Base-by-base conservation (phyloP, 1,140 invertebrate species). In the Octopus bimaculoides region DNA sequence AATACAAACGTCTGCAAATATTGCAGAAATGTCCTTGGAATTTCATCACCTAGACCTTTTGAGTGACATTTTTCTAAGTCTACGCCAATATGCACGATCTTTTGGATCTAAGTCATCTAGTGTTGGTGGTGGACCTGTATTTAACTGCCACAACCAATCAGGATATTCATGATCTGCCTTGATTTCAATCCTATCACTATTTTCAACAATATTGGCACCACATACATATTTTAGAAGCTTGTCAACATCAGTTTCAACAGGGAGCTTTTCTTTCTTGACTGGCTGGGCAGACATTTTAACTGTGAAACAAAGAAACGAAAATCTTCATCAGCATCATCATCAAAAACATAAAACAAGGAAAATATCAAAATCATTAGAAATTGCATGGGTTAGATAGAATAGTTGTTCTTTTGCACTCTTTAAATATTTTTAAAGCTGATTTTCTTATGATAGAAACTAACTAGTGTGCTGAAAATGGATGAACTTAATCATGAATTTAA, bases 101-200 rank as follows among this genome's bases (percentile, higher is more conserved):
- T 94, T 92, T 6, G 94, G 94, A 89, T 97, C 95, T 81, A 97
- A 85, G 85, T 97, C 93, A 78, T 94, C 92, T 1, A 97, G 87
- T 2, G 17, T 4, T 41, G 90, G 91, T 7, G 52, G 74, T 52
- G 93, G 90, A 14, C 90, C 92, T 92, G 79, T 79, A 85, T 91
- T 91, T 14, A 98, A 85, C 0, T 84, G 91, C 96, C 96, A 98
- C 26, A 98, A 89, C 97, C 97, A 98, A 41, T 96, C 95, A 0
- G 97, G 97, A 90, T 98, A 98, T 88, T 97, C 96, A 78, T 91
- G 92, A 87, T 98, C 95, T 4, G 94, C 92, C 89, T 95, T 95
- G 12, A 98, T 81, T 92, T 96, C 92, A 20, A 97, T 89, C 88
- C 97, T 96, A 90, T 96, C 92, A 9, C 93, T 93, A 86, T 92